Conservation (phyloP, 2,797 vertebrate species). For the Aplochiton taeniatus region DNA sequence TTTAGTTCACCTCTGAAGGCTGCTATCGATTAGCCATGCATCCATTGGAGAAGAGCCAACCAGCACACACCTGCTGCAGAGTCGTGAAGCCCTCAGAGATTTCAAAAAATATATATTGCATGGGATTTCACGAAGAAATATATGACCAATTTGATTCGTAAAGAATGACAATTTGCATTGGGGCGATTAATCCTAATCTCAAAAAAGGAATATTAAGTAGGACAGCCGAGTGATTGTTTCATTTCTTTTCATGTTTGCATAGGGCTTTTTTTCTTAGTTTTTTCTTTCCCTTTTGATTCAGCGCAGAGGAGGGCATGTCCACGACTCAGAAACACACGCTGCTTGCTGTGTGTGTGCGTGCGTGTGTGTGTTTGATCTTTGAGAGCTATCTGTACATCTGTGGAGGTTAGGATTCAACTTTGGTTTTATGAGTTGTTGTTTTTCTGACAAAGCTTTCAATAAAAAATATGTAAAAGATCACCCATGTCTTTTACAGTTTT, state of each 20-base stretch:
- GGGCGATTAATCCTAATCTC: too few species aligned
- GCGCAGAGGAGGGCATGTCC: constrained; percentile 66
- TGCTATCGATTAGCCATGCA: constrained; percentile 67
- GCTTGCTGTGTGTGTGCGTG: constrained; percentile 70
- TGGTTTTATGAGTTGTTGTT: constrained; percentile 80
- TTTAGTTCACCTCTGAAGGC: constrained; percentile 68
- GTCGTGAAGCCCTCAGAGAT: constrained; percentile 55
- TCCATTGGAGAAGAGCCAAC: constrained; percentile 47
- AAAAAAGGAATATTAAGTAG: constrained; percentile 67
- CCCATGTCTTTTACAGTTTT: constrained; percentile 36
- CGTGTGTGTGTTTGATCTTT: constrained; percentile 73
- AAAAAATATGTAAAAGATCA: constrained; percentile 77
- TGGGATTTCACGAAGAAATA: constrained; percentile 7
- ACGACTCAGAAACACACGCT: constrained; percentile 60
- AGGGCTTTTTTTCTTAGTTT: constrained; percentile 27
- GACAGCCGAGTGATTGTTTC: constrained; percentile 70
- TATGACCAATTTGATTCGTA: neutral
- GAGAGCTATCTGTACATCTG: constrained; percentile 91
- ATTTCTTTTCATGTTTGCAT: constrained; percentile 29
- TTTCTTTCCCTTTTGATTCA: constrained; percentile 37
- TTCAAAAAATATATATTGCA: constrained; percentile 39
- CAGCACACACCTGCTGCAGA: constrained; percentile 31
- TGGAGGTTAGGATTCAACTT: constrained; percentile 96
- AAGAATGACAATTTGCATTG: too few species aligned
- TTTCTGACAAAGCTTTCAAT: constrained; percentile 99